These are phyloP conservation scores for Diacarnus erythraeanus DNA, from an alignment of 37 sponge, comb jelly and placozoan species.

Conservation along the genomic window DNA sequence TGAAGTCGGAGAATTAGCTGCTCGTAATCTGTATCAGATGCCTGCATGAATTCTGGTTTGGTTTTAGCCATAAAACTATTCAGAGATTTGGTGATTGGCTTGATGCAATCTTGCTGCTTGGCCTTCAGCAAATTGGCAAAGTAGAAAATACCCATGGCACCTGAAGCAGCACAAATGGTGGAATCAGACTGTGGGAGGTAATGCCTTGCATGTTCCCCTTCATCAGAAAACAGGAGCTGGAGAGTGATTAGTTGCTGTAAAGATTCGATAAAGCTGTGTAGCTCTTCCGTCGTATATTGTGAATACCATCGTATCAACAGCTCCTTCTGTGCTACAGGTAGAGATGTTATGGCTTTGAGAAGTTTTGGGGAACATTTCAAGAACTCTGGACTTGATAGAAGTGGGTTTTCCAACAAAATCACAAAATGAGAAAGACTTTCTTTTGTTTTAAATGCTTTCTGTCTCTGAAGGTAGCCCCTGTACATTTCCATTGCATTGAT, in stretches of 20 bases:
- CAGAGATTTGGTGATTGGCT: constrained; percentile 15
- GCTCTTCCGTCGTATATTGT: constrained; percentile 35
- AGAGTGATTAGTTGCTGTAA: constrained; percentile 73
- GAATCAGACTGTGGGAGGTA: constrained; percentile 34
- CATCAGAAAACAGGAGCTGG: constrained; percentile 42
- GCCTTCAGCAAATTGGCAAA: constrained; percentile 79
- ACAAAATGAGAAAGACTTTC: constrained; percentile 62
- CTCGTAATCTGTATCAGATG: constrained; percentile 17
- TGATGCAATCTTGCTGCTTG: constrained; percentile 32
- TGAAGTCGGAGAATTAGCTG: constrained; percentile 32
- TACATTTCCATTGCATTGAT: constrained; percentile 68
- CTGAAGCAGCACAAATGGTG: constrained; percentile 38
- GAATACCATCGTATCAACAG: constrained; percentile 70
- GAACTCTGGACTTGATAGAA: constrained; percentile 82
- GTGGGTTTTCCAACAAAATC: constrained; percentile 76
- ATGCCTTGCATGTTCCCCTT: background rate
- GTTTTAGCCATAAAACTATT: constrained; percentile 25
- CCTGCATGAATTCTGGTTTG: constrained; percentile 31
- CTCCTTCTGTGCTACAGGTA: constrained; percentile 44
- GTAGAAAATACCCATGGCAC: constrained; percentile 66
- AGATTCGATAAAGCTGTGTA: constrained; percentile 35
- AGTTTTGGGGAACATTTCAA: constrained; percentile 67
- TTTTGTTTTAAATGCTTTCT: background rate
- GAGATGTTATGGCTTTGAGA: constrained; percentile 21
- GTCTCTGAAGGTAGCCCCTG: constrained; percentile 9